These are phyloP conservation scores for Phrynocephalus guinanensis DNA, from an alignment of 2,797 vertebrate genomes.

Conservation along the genomic window DNA sequence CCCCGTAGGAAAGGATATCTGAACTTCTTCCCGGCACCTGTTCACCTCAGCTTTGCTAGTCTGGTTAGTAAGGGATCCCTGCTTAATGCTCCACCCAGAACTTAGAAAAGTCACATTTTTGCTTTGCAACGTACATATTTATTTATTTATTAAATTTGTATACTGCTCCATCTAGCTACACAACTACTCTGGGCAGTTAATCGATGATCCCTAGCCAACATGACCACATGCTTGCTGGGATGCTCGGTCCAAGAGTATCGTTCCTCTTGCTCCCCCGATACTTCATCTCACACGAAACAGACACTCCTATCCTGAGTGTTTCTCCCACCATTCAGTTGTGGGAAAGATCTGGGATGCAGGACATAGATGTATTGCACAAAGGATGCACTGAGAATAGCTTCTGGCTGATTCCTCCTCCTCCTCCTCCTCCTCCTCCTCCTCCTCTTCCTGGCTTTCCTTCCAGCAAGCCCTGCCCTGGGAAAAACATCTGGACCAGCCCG, in stretches of 20 bases:
- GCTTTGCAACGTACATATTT: neutral
- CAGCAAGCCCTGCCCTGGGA: constrained; percentile 38
- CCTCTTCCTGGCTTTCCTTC: neutral
- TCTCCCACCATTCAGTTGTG: neutral
- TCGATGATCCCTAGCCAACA: neutral
- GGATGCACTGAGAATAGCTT: neutral
- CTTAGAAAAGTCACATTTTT: neutral
- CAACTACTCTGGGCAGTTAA: too few species aligned
- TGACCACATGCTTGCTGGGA: neutral
- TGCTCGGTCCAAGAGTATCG: neutral
- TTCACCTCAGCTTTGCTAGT: too few species aligned
- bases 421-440: neutral
- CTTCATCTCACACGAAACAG: neutral
- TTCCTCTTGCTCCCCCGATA: neutral
- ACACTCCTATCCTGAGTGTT: neutral
- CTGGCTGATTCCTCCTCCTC: neutral
- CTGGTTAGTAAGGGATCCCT: too few species aligned
- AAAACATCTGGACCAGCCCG: constrained; percentile 48
- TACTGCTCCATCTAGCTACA: too few species aligned
- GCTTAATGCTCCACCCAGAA: neutral
- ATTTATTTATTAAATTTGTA: too few species aligned
- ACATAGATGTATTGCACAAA: neutral
- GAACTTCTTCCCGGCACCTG: too few species aligned
- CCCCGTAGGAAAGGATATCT: too few species aligned
- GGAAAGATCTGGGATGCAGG: constrained; percentile 17